Base-by-base conservation (phyloP, 2,113 vertebrate genomes). In the Hippocampus zosterae region DNA sequence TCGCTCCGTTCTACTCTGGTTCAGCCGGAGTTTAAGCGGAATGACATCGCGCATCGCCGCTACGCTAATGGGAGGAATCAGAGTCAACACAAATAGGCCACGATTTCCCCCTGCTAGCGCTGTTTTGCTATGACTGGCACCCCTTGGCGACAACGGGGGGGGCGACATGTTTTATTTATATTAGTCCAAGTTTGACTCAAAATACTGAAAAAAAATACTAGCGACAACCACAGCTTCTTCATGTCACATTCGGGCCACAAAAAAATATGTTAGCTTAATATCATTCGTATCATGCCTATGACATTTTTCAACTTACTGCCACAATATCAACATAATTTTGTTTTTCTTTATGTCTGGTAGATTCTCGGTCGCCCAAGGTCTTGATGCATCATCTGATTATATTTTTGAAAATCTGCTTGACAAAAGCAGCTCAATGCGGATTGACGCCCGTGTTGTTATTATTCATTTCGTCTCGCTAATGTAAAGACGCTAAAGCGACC, bases 121-220 rank as follows among this genome's bases (percentile, higher is more conserved):
- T 5, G 67, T 55, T 37, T 65, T 68, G 73, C 65, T 56, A 59
- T 18, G 21, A 62, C 59, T 66, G 29, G 29, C 33, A 61, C 29
- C 29, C 59, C 16, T 61, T 8, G 29, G 59, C 16, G 59, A 61
- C 8, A 41, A n/a, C 1, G 65, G 46, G 33, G 46, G 33, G 59
- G 73, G 73, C 56, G 74, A 19, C 60, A 8, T 63, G 18, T 48
- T 77, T 57, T 71, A 19, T 61, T 62, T 9, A 44, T 63, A 75
- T 55, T 60, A 50, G 13, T 33, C 46, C 42, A 46, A 46, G 50
- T 65, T 8, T 19, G 33, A 19, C 23, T 42, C 60, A n/a, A 62
- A 62, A 62, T 62, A 62, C n/a, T 61, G 16, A 2, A 37, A 16
- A 60, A 60, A 27, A 5, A 15, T 60, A 37, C 29, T 61, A 18